phyloP scores from a whole-genome alignment of 2,888 invertebrate genomes.

The Monochamus alternatus region DNA sequence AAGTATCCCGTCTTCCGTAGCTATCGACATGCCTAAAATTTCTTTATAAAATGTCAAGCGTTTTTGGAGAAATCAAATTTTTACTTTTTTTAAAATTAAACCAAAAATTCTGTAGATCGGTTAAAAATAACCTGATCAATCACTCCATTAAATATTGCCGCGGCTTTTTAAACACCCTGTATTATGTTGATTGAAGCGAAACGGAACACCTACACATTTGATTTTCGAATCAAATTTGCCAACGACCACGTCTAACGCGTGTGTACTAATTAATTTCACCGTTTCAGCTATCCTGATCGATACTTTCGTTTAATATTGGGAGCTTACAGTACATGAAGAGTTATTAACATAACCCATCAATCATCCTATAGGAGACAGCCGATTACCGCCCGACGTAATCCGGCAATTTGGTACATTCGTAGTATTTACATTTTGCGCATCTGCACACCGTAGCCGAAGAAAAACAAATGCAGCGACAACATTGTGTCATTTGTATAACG shows the following conservation, averaged over 20 bases:
- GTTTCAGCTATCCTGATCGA: slow-evolving; percentile 34
- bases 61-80: too few species aligned
- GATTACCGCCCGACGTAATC: slow-evolving; percentile 27
- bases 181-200: too few species aligned
- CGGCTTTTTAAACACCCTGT: too few species aligned
- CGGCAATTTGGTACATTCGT: slow-evolving; percentile 16
- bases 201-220: too few species aligned
- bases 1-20: too few species aligned
- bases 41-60: too few species aligned
- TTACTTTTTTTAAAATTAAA: too few species aligned
- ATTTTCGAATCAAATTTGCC: neutral
- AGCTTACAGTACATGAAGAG: slow-evolving; percentile 37
- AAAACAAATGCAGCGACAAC: neutral
- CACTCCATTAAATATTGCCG: too few species aligned
- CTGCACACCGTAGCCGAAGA: neutral
- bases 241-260: slow-evolving; percentile 26
- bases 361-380: slow-evolving; percentile 38
- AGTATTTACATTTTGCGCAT: slow-evolving; percentile 28
- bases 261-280: slow-evolving; percentile 38
- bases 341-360: slow-evolving; percentile 43
- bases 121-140: too few species aligned
- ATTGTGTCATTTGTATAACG: neutral
- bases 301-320: slow-evolving; percentile 38
- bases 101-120: too few species aligned
- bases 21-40: too few species aligned